Evolutionary conservation across 2,888 invertebrate genomes (phyloP), one percentile per base, ranked within the genome.

Genomic region (Polyommatus iphigenia): DNA sequence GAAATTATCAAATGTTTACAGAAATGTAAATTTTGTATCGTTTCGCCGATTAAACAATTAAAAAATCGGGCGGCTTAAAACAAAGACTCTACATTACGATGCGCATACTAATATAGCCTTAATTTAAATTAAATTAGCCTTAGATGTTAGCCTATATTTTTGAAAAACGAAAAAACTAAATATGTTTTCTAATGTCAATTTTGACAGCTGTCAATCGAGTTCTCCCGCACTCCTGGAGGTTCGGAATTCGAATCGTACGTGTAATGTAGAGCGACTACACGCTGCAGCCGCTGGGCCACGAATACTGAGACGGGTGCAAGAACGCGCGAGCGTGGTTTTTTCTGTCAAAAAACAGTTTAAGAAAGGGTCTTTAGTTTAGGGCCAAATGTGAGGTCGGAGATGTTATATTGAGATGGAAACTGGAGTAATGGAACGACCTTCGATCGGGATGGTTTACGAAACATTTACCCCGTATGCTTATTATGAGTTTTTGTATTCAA

Each of bases 1-100:
- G 87, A 93, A 93, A 89, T 91, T 90, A 91, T 87, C 91, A 90
- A 78, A 78, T 91, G 90, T 93, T 92, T 91, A 90, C 89, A 87
- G 75, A 75, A 75, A 86, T 86, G 86, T 87, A 90, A 91, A 90
- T 90, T 90, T 89, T 89, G 88, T 90, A 90, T 88, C 84, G 88
- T 81, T 79, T 78, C 81, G 78, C 50, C 75, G 77, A 80, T 78
- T 89, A 87, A 91, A 91, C 91, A 90, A 91, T 90, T 89, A 85
- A 89, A 87, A 86, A 90, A 89, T 88, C 88, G 87, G 88, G 91
- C 90, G 90, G 89, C 88, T 89, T 87, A 89, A 91, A 91, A 92
- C 91, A 92, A 91, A 90, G 87, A 88, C 82, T 86, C 85, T 90
- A 67, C 32, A 15, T 87, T 91, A 88, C 90, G 87, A 77, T 83